Base-by-base conservation (phyloP, 2,113 vertebrate genomes). In the Ictalurus furcatus region DNA sequence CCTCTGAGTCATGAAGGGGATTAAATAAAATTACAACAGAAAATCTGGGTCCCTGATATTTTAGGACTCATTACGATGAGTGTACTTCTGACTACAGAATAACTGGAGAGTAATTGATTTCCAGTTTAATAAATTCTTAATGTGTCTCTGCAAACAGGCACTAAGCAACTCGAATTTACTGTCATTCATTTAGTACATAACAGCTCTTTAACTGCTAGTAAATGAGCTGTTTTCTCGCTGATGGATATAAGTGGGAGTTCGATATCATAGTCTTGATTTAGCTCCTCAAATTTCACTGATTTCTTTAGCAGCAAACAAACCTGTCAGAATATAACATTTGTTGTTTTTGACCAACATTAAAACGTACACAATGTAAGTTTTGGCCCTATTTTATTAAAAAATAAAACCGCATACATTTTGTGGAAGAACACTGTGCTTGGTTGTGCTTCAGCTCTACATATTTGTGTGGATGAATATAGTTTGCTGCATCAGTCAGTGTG, bases 21-120 rank as follows among this genome's bases (percentile, higher is more conserved):
- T 88, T 88, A 82, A 88, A 69, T 80, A 84, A 87, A 87, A 87
- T 30, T 17, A 52, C 84, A 69, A 48, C 14, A 37, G 56, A 17
- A 82, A 59, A 82, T 82, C 80, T 82, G 56, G 56, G 54, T 59
- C 30, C 56, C 3, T 17, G 80, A 82, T 59, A 82, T 82, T 82
- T 79, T 59, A 59, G 80, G 80, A 59, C 30, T 48, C 6, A 59
- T 34, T 37, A 59, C 28, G 9, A 21, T 34, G 8, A 34, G 54
- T 58, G n/a, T 30, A 58, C 30, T 34, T 82, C 30, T 59, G 80
- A 37, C n/a, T 37, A 23, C 28, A 56, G 78, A 56, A 58, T 7
- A 58, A 74, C 56, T 37, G 71, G 6, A 78, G 21, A 74, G 40
- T 86, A 40, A 86, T 11, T 74, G 54, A 40, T 40, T 59, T 40